Percentiles rank a stretch among this genome's conserved stretches.
These are phyloP conservation scores for Myotis yumanensis DNA, from an alignment of 2,113 vertebrate genomes.

Conservation along the genomic window DNA sequence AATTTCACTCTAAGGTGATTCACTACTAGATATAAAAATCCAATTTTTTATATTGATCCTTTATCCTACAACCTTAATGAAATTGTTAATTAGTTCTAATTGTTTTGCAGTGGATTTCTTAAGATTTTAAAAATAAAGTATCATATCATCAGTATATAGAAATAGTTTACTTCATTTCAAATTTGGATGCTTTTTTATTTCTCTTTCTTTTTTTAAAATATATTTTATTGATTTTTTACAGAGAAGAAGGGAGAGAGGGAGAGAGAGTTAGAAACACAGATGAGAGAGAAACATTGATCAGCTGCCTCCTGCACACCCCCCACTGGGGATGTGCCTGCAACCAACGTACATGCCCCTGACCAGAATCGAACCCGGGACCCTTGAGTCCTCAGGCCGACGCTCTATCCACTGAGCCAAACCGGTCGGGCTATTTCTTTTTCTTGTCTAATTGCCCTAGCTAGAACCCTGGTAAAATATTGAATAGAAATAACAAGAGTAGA, in stretches of 20 bases:
- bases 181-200: not conserved
- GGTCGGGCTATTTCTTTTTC: too few species aligned
- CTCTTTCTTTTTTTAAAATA: not conserved
- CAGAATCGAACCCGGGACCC: too few species aligned
- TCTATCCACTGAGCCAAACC: too few species aligned
- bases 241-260: too few species aligned
- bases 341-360: too few species aligned
- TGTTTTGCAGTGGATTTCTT: not conserved
- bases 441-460: not conserved
- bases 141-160: not conserved
- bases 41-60: not conserved
- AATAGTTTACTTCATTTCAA: not conserved
- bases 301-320: too few species aligned
- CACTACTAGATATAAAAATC: conserved; percentile 14
- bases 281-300: too few species aligned
- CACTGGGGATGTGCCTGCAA: too few species aligned
- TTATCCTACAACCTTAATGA: not conserved
- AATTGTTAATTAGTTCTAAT: not conserved
- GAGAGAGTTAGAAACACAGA: too few species aligned
- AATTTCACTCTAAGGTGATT: not conserved
- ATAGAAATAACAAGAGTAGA: not conserved
- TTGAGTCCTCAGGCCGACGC: too few species aligned
- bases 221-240: too few species aligned
- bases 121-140: not conserved
- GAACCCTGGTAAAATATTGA: not conserved